Conservation (phyloP, 2,888 invertebrate species). For the Stegophylla sp. region DNA sequence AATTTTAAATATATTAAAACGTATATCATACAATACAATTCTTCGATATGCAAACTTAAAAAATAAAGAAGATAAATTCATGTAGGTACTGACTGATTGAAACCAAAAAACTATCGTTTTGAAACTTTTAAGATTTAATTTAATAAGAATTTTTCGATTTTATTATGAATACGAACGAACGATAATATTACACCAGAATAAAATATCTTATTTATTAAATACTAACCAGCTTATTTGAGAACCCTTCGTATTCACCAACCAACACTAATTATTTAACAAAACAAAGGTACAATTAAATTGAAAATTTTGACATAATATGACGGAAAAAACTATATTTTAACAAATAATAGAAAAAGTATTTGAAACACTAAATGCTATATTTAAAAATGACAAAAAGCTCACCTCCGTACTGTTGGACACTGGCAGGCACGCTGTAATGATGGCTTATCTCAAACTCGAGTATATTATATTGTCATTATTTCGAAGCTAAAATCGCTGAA, state of each 20-base stretch:
- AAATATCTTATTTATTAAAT: too few species aligned
- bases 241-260: not conserved
- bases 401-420: slow-evolving; percentile 32
- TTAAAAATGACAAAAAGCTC: slow-evolving; percentile 10
- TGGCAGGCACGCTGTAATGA: slow-evolving; percentile 33
- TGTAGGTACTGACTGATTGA: too few species aligned
- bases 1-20: too few species aligned
- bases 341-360: not conserved
- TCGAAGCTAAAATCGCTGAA: not conserved
- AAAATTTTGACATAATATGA: not conserved
- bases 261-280: not conserved
- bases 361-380: not conserved
- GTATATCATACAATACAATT: too few species aligned
- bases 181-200: too few species aligned
- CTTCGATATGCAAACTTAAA: too few species aligned
- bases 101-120: too few species aligned
- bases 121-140: too few species aligned
- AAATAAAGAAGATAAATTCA: too few species aligned
- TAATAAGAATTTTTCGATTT: too few species aligned
- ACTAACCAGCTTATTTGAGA: too few species aligned
- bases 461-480: slow-evolving; percentile 42
- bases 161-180: too few species aligned
- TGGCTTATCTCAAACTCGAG: not conserved
- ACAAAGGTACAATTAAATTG: not conserved
- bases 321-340: not conserved